Base-by-base conservation (phyloP, 2,113 vertebrate genomes). In the Sceloporus tristichus region DNA sequence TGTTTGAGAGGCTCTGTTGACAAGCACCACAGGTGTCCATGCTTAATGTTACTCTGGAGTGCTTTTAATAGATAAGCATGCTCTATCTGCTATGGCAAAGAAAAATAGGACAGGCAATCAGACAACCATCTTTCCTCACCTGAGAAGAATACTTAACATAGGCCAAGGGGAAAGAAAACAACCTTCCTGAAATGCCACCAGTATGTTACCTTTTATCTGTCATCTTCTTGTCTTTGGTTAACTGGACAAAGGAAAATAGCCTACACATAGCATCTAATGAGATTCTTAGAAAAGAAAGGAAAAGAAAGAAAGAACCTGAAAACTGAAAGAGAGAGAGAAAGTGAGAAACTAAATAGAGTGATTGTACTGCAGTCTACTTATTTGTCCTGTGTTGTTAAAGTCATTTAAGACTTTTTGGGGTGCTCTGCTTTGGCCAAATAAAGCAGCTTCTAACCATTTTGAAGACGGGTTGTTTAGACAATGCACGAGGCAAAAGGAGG, bases 21-120 rank as follows among this genome's bases (percentile, higher is more conserved):
- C 96, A 96, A 93, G 91, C 94, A 95, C 95, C 94, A 96, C 93
- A 96, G 95, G 96, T 97, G 95, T 95, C 93, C 91, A 91, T 85
- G 93, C 94, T 95, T 96, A 95, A 94, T 93, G 91, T 92, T 94
- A 65, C 93, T 94, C 90, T 62, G 1, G 89, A 96, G 91, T 92
- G 93, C 92, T 95, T 97, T 95, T 94, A 96, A 95, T 95, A 96
- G 95, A 96, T 96, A 96, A 96, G 91, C 77, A 82, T 90, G 89
- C 91, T 89, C 92, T 95, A 86, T 95, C 93, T 95, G 85, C 75
- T 92, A 81, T 94, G 91, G 90, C 91, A 95, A 93, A 94, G 94
- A 95, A 96, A 96, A 97, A 95, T 89, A 96, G 93, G 88, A 78
- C 93, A 96, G 88, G 83, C 90, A 96, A 94, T 95, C 95, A 96